Percentiles rank a stretch among this genome's conserved stretches.
These are phyloP conservation scores for Amblyjoppa fuscipennis DNA, from an alignment of 2,888 invertebrate genomes.

Conservation along the genomic window DNA sequence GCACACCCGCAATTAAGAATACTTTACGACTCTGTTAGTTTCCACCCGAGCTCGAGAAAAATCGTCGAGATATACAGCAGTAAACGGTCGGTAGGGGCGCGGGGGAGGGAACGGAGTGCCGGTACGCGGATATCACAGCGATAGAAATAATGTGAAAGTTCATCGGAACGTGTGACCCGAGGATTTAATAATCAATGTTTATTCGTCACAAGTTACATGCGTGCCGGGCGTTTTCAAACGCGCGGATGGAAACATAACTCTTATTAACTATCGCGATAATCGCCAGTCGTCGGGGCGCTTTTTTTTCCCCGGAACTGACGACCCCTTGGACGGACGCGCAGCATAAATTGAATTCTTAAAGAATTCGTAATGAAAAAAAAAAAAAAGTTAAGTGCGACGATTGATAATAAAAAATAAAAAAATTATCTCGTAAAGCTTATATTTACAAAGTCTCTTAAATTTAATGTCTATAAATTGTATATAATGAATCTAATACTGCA, in stretches of 20 bases:
- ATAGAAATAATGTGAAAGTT: constrained; percentile 57
- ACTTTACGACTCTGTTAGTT: constrained; percentile 60
- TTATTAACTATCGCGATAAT: constrained; percentile 53
- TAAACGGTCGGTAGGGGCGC: not conserved
- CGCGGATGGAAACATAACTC: constrained; percentile 51
- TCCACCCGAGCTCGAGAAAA: constrained; percentile 2
- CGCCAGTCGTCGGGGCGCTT: constrained; percentile 15
- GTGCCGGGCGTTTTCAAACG: constrained; percentile 20
- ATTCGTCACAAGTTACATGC: constrained; percentile 55
- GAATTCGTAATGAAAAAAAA: constrained; percentile 40
- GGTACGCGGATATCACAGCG: constrained; percentile 16
- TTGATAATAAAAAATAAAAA: constrained; percentile 32
- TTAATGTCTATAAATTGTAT: constrained; percentile 15
- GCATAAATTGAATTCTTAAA: constrained; percentile 57
- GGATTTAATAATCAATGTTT: constrained; percentile 57
- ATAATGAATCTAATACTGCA: constrained; percentile 41
- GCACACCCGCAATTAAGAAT: constrained; percentile 57
- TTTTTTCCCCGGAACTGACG: constrained; percentile 60
- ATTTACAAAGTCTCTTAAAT: constrained; percentile 10
- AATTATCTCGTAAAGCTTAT: constrained; percentile 14
- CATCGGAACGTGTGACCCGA: constrained; percentile 60
- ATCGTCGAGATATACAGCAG: constrained; percentile 20
- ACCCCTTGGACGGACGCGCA: constrained; percentile 49
- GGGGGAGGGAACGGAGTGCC: not conserved
- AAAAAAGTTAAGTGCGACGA: constrained; percentile 20